Evolutionary conservation across 92 coral and sea anemone genomes (phyloP).

Genomic region (Diadumene lineata): DNA sequence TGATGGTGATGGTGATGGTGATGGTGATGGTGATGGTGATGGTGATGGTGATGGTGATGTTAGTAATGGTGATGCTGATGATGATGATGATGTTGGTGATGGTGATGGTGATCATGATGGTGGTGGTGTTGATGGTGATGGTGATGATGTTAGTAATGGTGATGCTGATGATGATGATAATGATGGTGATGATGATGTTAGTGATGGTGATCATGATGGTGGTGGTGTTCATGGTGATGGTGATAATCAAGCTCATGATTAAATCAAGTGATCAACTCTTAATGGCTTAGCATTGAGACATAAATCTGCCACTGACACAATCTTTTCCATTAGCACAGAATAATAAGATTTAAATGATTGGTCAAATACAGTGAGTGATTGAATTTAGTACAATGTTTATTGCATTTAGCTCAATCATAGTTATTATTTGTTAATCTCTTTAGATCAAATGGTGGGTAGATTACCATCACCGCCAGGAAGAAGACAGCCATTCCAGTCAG

Average conservation of each 20-base stretch:
- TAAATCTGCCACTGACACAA: no score
- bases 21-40: not conserved
- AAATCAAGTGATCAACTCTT: not conserved
- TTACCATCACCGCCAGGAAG: constrained; percentile 45
- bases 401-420: no score
- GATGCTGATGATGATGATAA: not conserved
- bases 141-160: not conserved
- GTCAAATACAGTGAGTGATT: no score
- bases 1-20: not conserved
- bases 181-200: not conserved
- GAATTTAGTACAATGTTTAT: no score
- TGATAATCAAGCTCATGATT: not conserved
- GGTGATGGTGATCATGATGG: not conserved
- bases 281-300: no score
- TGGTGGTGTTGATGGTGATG: not conserved
- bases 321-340: no score
- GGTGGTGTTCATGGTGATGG: not conserved
- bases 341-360: no score
- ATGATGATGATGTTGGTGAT: not conserved
- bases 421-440: not conserved
- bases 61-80: not conserved
- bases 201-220: not conserved
- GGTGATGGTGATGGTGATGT: not conserved
- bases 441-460: constrained; percentile 40
- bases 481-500: constrained; percentile 42